phyloP scores from a whole-genome alignment of 2,113 vertebrate species.

The Pomatorhinus ruficollis region DNA sequence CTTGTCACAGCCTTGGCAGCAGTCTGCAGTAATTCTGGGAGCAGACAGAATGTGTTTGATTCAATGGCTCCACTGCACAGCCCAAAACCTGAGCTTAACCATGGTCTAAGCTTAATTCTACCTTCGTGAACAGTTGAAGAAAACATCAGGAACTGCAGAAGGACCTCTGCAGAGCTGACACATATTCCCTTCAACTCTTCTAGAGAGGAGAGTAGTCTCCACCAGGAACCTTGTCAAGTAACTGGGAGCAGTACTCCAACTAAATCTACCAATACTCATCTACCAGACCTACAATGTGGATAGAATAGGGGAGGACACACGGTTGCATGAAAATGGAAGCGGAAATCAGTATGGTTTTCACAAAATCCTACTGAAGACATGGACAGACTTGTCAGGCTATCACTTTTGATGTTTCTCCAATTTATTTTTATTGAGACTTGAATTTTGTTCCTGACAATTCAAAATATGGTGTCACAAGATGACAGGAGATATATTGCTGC shows the following conservation, averaged over 20 bases:
- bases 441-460: not conserved
- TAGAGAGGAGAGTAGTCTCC: not conserved
- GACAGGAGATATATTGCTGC: not conserved
- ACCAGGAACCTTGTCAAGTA: not conserved
- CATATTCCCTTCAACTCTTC: not conserved
- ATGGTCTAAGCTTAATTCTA: not conserved
- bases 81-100: not conserved
- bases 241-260: not conserved
- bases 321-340: not conserved
- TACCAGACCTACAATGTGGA: not conserved
- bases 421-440: not conserved
- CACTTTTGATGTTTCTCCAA: not conserved
- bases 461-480: not conserved
- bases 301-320: not conserved
- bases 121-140: not conserved
- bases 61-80: not conserved
- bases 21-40: not conserved
- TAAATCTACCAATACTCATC: not conserved
- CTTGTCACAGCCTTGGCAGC: not conserved
- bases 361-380: not conserved
- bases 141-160: not conserved
- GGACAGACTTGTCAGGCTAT: not conserved
- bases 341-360: not conserved
- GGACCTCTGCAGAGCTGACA: not conserved
- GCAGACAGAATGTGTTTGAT: not conserved